Base-by-base conservation (phyloP, 2,888 invertebrate genomes). In the Diarsia mendica region DNA sequence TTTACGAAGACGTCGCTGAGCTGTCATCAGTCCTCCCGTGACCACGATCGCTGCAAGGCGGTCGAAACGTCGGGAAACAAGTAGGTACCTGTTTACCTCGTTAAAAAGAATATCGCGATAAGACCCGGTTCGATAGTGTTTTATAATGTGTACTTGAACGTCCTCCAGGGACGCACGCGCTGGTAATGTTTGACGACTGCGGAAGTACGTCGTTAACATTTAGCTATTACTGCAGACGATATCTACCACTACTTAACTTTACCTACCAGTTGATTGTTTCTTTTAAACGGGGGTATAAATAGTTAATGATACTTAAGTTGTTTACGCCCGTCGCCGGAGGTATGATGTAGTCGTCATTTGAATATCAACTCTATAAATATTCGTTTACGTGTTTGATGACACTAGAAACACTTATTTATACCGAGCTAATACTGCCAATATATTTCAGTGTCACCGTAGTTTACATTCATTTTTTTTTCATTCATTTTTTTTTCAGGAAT, bases 321-420 rank as follows among this genome's bases (percentile, higher is more conserved):
- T 39, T 48, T 1, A 73, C 23, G 20, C 18, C 18, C 18, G 49
- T 6, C 71, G 18, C 48, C 23, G 20, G 33, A 48, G 6, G 73
- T 15, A 18, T 20, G 18, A 72, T 58, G 23, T 48, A 39, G 58
- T 28, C 28, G 33, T 72, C 46, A 71, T 48, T 72, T n/a, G 20
- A 48, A 46, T 71, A 55, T 71, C n/a, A 18, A 33, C 20, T n/a
- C 28, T 49, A 49, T n/a, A 58, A 53, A n/a, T 72, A 71, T 23
- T 23, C 18, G n/a, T 69, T 53, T 53, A 72, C 51, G 28, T 53
- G 70, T 53, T 46, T 53, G 53, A 46, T n/a, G 71, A 70, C 71
- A 55, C 46, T 70, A 55, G 39, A 39, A 58, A 58, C 23, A 39
- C 15, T 48, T 39, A 13, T 48, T 33, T 23, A 23, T 20, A 6